Conservation (phyloP, 2,888 invertebrate species). For the Rhodophaea formosa region DNA sequence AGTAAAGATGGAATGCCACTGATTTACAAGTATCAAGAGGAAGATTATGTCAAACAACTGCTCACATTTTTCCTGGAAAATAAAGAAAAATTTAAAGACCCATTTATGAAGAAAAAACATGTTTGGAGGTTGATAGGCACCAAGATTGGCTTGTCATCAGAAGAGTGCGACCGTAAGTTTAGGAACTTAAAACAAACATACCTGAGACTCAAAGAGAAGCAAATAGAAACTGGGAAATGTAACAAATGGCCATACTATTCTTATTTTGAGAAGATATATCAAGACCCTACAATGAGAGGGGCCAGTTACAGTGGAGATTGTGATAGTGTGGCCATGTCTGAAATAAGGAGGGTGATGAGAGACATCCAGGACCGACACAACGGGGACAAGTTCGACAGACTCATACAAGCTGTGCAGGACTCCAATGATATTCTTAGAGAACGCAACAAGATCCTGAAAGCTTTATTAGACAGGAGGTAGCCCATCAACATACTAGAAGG, state of each 20-base stretch:
- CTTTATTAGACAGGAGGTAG: conserved; percentile 51
- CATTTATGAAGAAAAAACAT: conserved; percentile 59
- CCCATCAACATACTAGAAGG: too few relatives aligned
- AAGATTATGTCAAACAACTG: conserved; percentile 62
- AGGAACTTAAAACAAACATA: conserved; percentile 72
- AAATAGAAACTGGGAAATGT: conserved; percentile 51
- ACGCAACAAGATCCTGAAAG: conserved; percentile 63
- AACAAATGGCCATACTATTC: conserved; percentile 66
- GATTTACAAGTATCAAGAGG: conserved; percentile 39
- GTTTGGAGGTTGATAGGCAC: conserved; percentile 59
- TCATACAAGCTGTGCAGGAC: conserved; percentile 59
- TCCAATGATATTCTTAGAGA: conserved; percentile 68
- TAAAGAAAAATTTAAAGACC: conserved; percentile 61
- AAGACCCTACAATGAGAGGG: conserved; percentile 31
- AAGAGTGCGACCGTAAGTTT: conserved; percentile 70
- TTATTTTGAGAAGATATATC: conserved; percentile 67
- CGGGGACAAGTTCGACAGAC: conserved; percentile 55
- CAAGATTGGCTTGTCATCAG: conserved; percentile 55
- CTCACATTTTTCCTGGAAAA: conserved; percentile 63
- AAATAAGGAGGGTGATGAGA: conserved; percentile 50
- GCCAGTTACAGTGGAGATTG: conserved; percentile 29
- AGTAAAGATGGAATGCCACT: conserved; percentile 28
- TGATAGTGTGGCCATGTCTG: conserved; percentile 44
- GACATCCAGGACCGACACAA: conserved; percentile 46
- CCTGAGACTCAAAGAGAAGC: conserved; percentile 56